A percentile compares a stretch with the other conserved stretches of the same genome.
Conservation (phyloP, 2,797 vertebrate species). For the Protonibea diacanthus region DNA sequence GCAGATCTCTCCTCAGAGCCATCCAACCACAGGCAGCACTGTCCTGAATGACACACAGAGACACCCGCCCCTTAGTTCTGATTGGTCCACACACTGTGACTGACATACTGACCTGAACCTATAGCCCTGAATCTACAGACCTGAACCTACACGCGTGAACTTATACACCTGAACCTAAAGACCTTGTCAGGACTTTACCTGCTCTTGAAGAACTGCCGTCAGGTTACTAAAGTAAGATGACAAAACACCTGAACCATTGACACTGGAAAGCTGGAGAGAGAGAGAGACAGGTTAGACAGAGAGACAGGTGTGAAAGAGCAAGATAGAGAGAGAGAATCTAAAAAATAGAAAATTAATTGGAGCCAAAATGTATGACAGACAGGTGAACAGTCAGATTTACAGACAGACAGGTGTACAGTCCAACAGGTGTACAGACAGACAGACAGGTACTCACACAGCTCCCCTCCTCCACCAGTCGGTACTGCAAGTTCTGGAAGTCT, state of each 20-base stretch:
- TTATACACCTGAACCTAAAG: background rate
- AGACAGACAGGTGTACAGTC: background rate
- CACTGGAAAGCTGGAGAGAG: constrained; percentile 30
- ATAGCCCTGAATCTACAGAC: too few species aligned
- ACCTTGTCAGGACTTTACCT: constrained; percentile 41
- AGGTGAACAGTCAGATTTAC: background rate
- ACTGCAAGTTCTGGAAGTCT: constrained; percentile 5
- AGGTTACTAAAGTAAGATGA: constrained; percentile 56
- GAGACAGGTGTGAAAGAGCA: background rate
- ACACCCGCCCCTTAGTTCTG: constrained; percentile 24
- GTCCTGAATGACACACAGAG: constrained; percentile 46
- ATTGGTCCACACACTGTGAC: constrained; percentile 19
- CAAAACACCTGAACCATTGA: constrained; percentile 14
- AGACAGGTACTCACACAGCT: constrained; percentile 59
- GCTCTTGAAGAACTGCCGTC: constrained; percentile 37
- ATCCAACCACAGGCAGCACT: constrained; percentile 58
- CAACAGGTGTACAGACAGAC: background rate
- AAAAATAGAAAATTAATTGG: background rate
- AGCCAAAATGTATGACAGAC: background rate
- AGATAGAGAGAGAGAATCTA: too few species aligned
- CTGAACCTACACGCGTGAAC: too few species aligned
- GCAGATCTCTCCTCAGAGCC: constrained; percentile 54
- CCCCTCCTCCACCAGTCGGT: constrained; percentile 15
- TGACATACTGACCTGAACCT: background rate
- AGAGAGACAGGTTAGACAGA: constrained; percentile 1